Base-by-base conservation (phyloP, 2,888 invertebrate species). In the Keiferia lycopersicella region DNA sequence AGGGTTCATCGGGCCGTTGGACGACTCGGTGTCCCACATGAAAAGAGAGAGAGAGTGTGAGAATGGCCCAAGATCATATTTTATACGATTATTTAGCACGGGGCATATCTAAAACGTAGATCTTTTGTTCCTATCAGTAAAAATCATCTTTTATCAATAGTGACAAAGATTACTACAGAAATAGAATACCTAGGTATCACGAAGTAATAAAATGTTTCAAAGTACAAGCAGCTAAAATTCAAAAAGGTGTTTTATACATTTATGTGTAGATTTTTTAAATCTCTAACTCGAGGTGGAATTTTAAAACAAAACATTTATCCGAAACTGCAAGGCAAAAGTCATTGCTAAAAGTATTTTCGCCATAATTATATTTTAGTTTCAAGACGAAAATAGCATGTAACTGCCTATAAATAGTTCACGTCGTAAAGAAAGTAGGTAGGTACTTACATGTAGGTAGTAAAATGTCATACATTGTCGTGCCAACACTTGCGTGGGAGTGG, bases 391-490 rank as follows among this genome's bases (percentile, higher is more conserved):
- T 41, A 41, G 41, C 14, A 41, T 41, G 6, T 41, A 41, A 2
- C 2, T 7, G 12, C 39, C 14, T 41, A 41, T n/a, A 41, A 18
- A 50, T 50, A 50, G 12, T 18, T 2, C 10, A 18, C 2, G 48
- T 50, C 16, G 16, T 50, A 50, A 10, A 10, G 10, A 20, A 50
- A 3, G 16, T 8, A 45, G 45, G 45, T 45, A 45, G 3, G n/a
- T 45, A 45, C 45, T 10, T 34, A 34, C 34, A 1, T 14, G 14
- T 16, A 50, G 6, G 10, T 3, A 16, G 48, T 50, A 50, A 50
- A 50, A 50, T 50, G 48, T 50, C 18, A 18, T 50, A 50, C 48
- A 50, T 18, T 18, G 48, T 50, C 48, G 16, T 50, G 48, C 48
- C 48, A 50, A 50, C 16, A 18, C 2, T 1, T 50, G 48, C 48